Conservation (phyloP, 1,140 invertebrate genomes). For the Pseudomyrmex dendroicus region DNA sequence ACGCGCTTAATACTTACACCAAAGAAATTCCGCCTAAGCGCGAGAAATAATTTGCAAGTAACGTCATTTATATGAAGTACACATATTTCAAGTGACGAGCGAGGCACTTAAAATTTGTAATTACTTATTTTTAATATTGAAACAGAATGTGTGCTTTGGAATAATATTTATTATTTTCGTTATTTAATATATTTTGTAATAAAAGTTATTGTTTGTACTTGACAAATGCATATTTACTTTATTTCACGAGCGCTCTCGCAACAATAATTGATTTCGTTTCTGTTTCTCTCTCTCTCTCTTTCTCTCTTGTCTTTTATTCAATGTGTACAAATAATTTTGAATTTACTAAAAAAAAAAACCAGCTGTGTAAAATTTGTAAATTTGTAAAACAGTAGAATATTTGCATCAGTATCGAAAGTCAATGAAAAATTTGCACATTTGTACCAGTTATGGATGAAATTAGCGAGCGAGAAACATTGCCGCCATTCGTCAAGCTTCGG, state of each 20-base stretch:
- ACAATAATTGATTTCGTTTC: background rate
- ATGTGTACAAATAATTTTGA: background rate
- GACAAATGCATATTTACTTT: background rate
- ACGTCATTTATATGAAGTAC: background rate
- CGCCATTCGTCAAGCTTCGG: slow-evolving; percentile 6
- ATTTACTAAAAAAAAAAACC: background rate
- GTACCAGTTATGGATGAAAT: background rate
- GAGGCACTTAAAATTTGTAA: background rate
- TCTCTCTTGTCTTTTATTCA: background rate
- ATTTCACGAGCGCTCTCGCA: background rate
- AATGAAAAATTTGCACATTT: background rate
- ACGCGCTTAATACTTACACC: slow-evolving; percentile 3
- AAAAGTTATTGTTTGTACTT: background rate
- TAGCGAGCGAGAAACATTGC: background rate
- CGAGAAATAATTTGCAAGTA: background rate
- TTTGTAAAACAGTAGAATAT: background rate
- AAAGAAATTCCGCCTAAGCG: slow-evolving; percentile 16
- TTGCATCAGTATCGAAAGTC: background rate
- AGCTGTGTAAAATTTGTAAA: background rate
- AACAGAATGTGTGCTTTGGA: too few species aligned
- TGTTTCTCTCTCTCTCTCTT: too few species aligned
- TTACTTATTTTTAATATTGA: slow-evolving; percentile 3
- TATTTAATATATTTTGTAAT: background rate
- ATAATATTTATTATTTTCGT: background rate
- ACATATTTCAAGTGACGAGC: background rate